phyloP scores from a whole-genome alignment of 2,113 vertebrate genomes.

The Neodon shergylaensis region DNA sequence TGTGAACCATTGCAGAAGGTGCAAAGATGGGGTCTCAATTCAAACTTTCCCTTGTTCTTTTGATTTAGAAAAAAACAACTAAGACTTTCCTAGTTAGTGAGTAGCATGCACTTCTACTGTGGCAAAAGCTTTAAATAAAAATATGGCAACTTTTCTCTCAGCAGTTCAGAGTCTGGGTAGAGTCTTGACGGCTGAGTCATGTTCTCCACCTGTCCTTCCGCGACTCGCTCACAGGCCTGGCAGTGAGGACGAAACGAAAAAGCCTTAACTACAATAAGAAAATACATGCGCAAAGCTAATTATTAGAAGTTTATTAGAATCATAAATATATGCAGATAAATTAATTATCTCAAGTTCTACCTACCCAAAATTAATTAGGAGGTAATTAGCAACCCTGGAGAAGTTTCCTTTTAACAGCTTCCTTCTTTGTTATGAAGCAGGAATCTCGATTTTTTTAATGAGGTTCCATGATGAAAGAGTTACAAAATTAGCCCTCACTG shows the following conservation, averaged over 20 bases:
- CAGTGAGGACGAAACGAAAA: background rate
- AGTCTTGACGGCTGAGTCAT: background rate
- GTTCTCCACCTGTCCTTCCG: background rate
- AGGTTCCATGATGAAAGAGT: slow-evolving; percentile 47
- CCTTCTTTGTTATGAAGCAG: background rate
- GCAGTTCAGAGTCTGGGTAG: background rate
- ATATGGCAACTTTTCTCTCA: background rate
- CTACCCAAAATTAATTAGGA: slow-evolving; percentile 48
- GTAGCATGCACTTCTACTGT: background rate
- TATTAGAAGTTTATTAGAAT: slow-evolving; percentile 35
- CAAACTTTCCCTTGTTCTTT: background rate
- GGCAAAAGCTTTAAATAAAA: background rate
- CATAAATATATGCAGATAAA: slow-evolving; percentile 24
- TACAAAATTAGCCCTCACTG: slow-evolving; percentile 52
- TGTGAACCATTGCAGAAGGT: rapidly evolving
- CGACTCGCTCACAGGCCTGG: background rate
- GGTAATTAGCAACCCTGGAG: background rate
- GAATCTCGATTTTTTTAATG: slow-evolving; percentile 60
- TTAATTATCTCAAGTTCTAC: slow-evolving; percentile 1
- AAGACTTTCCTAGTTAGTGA: background rate
- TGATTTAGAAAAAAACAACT: background rate
- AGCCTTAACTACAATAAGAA: background rate
- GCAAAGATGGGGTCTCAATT: background rate
- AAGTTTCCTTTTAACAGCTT: slow-evolving; percentile 56
- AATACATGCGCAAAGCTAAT: background rate